These are phyloP conservation scores for Xyliphius kryptos DNA, from an alignment of 2,113 vertebrate genomes.

Conservation along the genomic window DNA sequence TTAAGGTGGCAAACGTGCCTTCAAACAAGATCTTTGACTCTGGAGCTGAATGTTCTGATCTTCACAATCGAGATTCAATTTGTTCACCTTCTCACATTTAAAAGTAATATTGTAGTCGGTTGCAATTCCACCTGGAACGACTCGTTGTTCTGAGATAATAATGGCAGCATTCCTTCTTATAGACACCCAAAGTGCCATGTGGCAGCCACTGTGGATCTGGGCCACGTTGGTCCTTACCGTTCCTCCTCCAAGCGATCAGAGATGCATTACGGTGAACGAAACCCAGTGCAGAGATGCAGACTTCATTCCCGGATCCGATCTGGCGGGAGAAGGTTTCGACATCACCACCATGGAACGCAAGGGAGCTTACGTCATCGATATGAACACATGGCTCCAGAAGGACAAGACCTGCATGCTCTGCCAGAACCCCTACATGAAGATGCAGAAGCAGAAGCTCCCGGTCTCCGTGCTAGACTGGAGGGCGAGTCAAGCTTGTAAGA, in stretches of 20 bases:
- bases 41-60: too few species aligned
- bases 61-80: too few species aligned
- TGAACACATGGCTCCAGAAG: constrained; percentile 50
- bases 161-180: too few species aligned
- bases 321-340: constrained; percentile 69
- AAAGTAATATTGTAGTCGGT: too few species aligned
- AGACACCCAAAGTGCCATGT: constrained; percentile 20
- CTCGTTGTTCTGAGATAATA: too few species aligned
- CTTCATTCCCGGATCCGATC: constrained; percentile 42
- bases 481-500: constrained; percentile 53
- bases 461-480: constrained; percentile 68
- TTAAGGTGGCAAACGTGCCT: too few species aligned
- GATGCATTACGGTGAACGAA: constrained; percentile 9
- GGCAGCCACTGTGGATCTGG: constrained; percentile 3
- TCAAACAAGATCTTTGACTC: too few species aligned
- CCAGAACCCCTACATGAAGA: constrained; percentile 54
- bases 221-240: constrained; percentile 1
- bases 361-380: constrained; percentile 61
- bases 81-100: too few species aligned
- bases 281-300: neutral
- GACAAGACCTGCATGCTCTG: constrained; percentile 72
- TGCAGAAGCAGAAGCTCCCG: constrained; percentile 63
- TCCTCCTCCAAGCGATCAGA: constrained; percentile 3
- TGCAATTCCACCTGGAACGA: too few species aligned
- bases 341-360: constrained; percentile 64